phyloP scores from a whole-genome alignment of 2,888 invertebrate species.

The Leptinotarsa haldemani region DNA sequence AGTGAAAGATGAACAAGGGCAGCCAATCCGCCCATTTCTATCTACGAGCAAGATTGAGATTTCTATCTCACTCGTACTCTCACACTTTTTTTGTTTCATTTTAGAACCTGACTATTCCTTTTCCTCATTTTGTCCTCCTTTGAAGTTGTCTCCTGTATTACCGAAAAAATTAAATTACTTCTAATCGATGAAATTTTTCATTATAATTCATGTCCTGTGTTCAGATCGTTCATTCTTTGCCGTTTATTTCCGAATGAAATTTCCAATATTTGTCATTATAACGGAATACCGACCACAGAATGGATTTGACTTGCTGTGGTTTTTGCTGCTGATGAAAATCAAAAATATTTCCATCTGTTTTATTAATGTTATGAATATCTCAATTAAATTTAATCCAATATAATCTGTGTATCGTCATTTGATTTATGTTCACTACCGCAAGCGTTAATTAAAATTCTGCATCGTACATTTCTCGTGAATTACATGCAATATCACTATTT shows the following conservation, averaged over 20 bases:
- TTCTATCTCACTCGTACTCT: no score
- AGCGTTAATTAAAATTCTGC: conserved; percentile 53
- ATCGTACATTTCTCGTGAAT: conserved; percentile 36
- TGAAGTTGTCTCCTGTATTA: no score
- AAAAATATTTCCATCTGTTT: conserved; percentile 53
- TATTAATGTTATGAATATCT: conserved; percentile 53
- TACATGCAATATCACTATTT: conserved; percentile 31
- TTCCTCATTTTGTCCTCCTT: no score
- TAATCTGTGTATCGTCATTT: conserved; percentile 43
- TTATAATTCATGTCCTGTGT: conserved; percentile 6
- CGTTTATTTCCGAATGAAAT: conserved; percentile 40
- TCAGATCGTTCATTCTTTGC: conserved; percentile 7
- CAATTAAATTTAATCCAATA: conserved; percentile 48
- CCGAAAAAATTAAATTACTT: neutral
- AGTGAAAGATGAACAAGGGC: no score
- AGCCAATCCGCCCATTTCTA: no score
- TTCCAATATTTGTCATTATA: conserved; percentile 50
- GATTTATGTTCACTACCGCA: conserved; percentile 48
- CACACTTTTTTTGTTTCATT: no score
- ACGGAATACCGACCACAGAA: conserved; percentile 50
- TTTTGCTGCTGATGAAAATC: conserved; percentile 53
- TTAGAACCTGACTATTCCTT: no score
- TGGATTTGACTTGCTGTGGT: conserved; percentile 55
- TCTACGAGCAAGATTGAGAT: no score
- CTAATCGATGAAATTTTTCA: neutral